Evolutionary conservation across 1,140 invertebrate species (phyloP).

Genomic region (Ceratitis capitata): DNA sequence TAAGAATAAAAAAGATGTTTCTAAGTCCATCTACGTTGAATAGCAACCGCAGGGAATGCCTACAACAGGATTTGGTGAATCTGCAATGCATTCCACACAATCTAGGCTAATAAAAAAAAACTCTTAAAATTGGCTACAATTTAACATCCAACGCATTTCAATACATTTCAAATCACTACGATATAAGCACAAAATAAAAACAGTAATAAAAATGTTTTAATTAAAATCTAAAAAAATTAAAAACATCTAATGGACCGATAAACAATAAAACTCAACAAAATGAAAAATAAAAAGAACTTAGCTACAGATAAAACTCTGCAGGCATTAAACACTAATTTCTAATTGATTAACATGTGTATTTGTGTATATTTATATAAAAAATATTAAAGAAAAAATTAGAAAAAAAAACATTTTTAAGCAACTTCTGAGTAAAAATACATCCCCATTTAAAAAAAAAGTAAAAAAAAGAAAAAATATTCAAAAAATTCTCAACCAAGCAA

Average conservation of each 20-base stretch:
- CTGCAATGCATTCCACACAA: neutral
- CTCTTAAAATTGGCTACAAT: neutral
- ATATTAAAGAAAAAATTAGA: neutral
- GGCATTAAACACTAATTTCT: neutral
- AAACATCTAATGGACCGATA: neutral
- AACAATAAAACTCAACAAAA: neutral
- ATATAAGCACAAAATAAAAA: neutral
- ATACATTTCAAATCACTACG: neutral
- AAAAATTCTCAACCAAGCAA: neutral
- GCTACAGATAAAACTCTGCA: neutral
- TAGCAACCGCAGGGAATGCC: neutral
- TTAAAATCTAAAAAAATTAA: neutral
- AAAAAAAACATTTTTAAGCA: neutral
- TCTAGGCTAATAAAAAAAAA: neutral
- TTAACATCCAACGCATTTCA: neutral
- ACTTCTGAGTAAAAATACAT: neutral
- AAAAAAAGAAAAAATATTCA: neutral
- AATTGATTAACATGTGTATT: neutral
- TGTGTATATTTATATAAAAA: neutral
- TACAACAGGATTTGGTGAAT: neutral
- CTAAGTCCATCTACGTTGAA: no score
- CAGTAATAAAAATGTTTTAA: neutral
- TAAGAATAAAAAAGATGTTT: neutral
- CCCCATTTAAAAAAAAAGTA: neutral
- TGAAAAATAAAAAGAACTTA: neutral